These are phyloP conservation scores for Agriopis leucophaearia DNA, from an alignment of 2,888 invertebrate genomes.

Conservation along the genomic window DNA sequence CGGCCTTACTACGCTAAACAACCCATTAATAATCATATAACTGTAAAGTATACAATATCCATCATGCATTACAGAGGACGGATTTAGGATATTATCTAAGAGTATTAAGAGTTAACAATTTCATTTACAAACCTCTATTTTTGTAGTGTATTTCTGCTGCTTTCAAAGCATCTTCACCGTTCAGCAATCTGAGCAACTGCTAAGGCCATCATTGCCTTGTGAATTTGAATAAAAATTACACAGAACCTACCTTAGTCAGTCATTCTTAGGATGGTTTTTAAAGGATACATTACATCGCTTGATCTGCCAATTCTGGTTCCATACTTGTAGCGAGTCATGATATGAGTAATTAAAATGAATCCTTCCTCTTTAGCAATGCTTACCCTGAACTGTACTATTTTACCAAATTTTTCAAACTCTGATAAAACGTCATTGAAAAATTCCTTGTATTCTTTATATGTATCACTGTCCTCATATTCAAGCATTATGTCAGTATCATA, in stretches of 20 bases:
- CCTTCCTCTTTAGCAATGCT: slow-evolving; percentile 36
- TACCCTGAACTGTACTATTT: slow-evolving; percentile 89
- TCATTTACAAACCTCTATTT: slow-evolving; percentile 21
- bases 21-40: too few relatives aligned
- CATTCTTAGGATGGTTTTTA: slow-evolving; percentile 26
- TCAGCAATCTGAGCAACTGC: slow-evolving; percentile 37
- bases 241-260: background rate
- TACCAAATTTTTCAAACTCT: slow-evolving; percentile 92
- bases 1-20: too few relatives aligned
- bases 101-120: too few relatives aligned
- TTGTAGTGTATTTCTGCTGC: slow-evolving; percentile 13
- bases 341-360: background rate
- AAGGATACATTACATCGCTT: slow-evolving; percentile 40
- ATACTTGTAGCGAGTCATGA: background rate
- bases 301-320: background rate
- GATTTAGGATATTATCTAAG: too few relatives aligned
- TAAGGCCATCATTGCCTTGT: slow-evolving; percentile 33
- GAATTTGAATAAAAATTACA: background rate
- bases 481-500: slow-evolving; percentile 93
- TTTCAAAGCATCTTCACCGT: slow-evolving; percentile 12
- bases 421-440: slow-evolving; percentile 95
- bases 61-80: too few relatives aligned
- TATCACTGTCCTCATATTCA: slow-evolving; percentile 94
- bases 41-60: too few relatives aligned
- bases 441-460: slow-evolving; percentile 92